Conservation (phyloP, 2,113 vertebrate genomes). For the human region GRCh38 chr21:30027001-30027500, state of each 20-base stretch:
- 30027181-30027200: not conserved
- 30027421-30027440: not conserved
- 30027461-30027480: not conserved
- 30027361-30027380: not conserved
- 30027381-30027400: not conserved
- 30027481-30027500: rapidly evolving
- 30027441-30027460: not conserved
- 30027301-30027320: rapidly evolving
- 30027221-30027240: slow-evolving; percentile 9
- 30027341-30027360: not conserved
- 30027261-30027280: not conserved
- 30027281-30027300: not conserved
- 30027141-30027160: not conserved
- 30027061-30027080: not conserved
- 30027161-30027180: not conserved
- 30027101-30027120: not conserved
- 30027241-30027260: not conserved
- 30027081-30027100: not conserved
- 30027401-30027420: not conserved
- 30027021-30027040: not conserved
- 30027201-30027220: not conserved
- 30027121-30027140: not conserved
- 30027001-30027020: not conserved
- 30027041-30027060: not conserved
- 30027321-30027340: not conserved